Evolutionary conservation across 2,888 invertebrate species (phyloP), one percentile per base, ranked within the genome.

Genomic region (Pocota personata): DNA sequence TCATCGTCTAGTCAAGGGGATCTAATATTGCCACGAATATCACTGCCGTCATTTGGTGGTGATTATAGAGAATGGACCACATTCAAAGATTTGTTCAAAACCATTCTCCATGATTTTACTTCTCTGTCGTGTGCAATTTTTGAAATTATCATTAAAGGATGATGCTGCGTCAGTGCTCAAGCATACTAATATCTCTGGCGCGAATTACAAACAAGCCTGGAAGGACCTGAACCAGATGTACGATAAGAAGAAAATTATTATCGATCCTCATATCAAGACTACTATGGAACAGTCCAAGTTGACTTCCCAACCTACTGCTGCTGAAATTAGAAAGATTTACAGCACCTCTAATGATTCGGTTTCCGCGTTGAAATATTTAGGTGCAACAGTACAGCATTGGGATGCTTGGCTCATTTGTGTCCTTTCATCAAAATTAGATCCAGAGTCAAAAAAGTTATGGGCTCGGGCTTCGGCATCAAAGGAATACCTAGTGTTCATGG

Each of bases 1-100:
- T 50, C 50, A 24, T 12, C 50, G 12, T 24, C n/a, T 0, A 3
- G 6, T 27, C 21, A 24, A 24, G 50, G n/a, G 6, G 27, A 50
- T 27, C 50, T 21, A 8, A 50, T 27, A 50, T 27, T 50, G 27
- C 50, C 50, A 27, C n/a, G 8, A 46, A 19, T 46, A 8, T 46
- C 50, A 21, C 24, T 24, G 1, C 50, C 12, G 21, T 40, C 58
- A 1, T 58, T 21, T 37, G 21, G 12, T 12, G 40, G 62, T 24
- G 27, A 62, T 43, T 62, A 30, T 27, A 43, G 8, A 16, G 62
- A 62, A 62, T 62, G 62, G 62, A 12, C 46, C 7, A 27, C 27
- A 0, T 60, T 60, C 12, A 60, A 60, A 43, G 60, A 43, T 60
- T 40, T 60, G 10, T 60, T 43, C 8, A 40, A 37, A 14, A 40